phyloP scores from a whole-genome alignment of 2,888 invertebrate species.

The Acleris holmiana region DNA sequence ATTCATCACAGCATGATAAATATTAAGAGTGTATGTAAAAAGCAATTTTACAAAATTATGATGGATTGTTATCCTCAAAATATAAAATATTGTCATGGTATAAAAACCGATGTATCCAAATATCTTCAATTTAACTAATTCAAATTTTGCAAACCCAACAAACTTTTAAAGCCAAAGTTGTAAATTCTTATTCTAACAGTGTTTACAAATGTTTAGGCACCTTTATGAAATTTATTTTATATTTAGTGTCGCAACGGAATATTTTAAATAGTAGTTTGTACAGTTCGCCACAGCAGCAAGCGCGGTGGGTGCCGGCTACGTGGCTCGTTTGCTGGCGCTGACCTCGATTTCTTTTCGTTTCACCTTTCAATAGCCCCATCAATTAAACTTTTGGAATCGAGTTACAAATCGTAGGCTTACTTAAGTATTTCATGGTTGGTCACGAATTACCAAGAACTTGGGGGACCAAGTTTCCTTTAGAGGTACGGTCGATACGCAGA shows the following conservation, averaged over 20 bases:
- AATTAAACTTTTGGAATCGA: constrained; percentile 52
- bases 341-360: constrained; percentile 84
- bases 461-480: constrained; percentile 26
- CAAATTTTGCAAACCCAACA: too few relatives aligned
- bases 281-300: constrained; percentile 47
- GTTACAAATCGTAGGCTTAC: constrained; percentile 42
- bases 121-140: too few relatives aligned
- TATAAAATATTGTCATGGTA: too few relatives aligned
- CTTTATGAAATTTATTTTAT: neutral
- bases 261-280: constrained; percentile 1
- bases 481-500: constrained; percentile 19
- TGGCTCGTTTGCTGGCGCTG: constrained; percentile 71
- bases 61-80: too few relatives aligned
- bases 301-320: constrained; percentile 68
- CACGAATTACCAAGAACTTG: constrained; percentile 13
- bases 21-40: neutral
- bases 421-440: constrained; percentile 30
- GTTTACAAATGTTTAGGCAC: neutral
- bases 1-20: neutral
- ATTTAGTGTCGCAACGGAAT: neutral
- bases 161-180: too few relatives aligned
- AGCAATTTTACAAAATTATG: neutral
- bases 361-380: constrained; percentile 80
- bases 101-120: too few relatives aligned
- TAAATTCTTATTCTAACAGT: too few relatives aligned